Conservation (phyloP, 1,140 invertebrate genomes). For the Cepaea nemoralis region DNA sequence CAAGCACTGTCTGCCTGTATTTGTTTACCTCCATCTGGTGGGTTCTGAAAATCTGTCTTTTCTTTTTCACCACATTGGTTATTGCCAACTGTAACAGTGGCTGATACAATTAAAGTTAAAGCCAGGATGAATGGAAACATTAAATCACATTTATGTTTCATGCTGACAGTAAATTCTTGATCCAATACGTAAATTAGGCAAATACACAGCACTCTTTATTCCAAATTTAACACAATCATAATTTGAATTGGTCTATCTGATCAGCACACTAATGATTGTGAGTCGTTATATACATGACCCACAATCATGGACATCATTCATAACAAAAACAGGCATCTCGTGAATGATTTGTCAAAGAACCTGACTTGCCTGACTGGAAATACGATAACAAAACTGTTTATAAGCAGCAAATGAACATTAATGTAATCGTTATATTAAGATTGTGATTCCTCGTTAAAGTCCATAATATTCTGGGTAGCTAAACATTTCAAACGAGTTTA, state of each 20-base stretch:
- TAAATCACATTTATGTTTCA: neutral
- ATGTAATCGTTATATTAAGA: neutral
- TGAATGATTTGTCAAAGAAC: too few relatives aligned
- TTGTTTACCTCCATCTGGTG: slow-evolving; percentile 19
- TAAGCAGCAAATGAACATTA: too few relatives aligned
- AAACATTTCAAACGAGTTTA: neutral
- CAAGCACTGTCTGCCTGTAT: neutral
- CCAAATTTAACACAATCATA: neutral
- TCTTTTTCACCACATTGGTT: neutral
- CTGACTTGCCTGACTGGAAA: too few relatives aligned
- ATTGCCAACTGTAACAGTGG: neutral
- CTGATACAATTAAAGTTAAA: neutral
- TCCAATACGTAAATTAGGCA: neutral
- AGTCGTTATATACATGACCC: too few relatives aligned
- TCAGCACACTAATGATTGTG: too few relatives aligned
- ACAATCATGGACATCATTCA: too few relatives aligned
- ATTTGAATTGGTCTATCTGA: too few relatives aligned
- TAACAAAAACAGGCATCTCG: neutral
- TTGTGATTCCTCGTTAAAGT: neutral
- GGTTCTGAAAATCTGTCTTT: neutral
- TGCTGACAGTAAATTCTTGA: neutral
- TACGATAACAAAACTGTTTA: too few relatives aligned
- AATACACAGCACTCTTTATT: neutral
- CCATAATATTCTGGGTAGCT: neutral
- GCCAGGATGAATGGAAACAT: neutral